These are phyloP conservation scores for Neotoma lepida DNA, from an alignment of 2,113 vertebrate species.

Conservation along the genomic window DNA sequence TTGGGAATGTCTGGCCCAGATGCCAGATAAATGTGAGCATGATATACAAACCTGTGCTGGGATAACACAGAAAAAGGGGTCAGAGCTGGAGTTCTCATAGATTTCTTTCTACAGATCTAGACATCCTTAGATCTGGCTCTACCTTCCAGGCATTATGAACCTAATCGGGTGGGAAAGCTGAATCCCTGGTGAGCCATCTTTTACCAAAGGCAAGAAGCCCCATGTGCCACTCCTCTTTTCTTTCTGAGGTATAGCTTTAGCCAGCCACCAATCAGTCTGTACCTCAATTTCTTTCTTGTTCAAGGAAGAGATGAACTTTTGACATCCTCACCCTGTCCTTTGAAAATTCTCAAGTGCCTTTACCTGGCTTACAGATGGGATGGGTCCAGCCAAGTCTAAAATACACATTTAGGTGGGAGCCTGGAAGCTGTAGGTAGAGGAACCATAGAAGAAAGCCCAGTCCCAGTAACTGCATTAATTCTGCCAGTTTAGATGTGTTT, in stretches of 20 bases:
- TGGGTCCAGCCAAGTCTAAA: neutral
- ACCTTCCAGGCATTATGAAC: slow-evolving; percentile 13
- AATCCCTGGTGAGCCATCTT: neutral
- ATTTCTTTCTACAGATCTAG: neutral
- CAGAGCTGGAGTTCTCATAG: neutral
- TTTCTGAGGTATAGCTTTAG: neutral
- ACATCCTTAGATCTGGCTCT: neutral
- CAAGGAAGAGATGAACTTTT: neutral
- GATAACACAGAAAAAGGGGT: neutral
- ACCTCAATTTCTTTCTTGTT: neutral
- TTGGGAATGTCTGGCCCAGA: neutral
- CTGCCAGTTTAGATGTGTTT: neutral
- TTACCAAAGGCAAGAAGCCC: slow-evolving; percentile 6
- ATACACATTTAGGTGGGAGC: neutral
- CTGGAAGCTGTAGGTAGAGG: neutral
- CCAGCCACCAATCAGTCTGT: neutral
- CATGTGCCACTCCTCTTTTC: neutral
- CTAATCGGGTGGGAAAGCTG: neutral
- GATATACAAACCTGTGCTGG: neutral
- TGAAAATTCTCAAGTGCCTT: neutral
- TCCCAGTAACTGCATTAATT: neutral
- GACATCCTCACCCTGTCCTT: neutral
- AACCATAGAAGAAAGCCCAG: slow-evolving; percentile 10
- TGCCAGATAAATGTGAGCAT: neutral
- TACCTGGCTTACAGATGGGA: neutral